Evolutionary conservation across 2,888 invertebrate species (phyloP), one percentile per base, ranked within the genome.

Genomic region (Ectemnius lituratus): DNA sequence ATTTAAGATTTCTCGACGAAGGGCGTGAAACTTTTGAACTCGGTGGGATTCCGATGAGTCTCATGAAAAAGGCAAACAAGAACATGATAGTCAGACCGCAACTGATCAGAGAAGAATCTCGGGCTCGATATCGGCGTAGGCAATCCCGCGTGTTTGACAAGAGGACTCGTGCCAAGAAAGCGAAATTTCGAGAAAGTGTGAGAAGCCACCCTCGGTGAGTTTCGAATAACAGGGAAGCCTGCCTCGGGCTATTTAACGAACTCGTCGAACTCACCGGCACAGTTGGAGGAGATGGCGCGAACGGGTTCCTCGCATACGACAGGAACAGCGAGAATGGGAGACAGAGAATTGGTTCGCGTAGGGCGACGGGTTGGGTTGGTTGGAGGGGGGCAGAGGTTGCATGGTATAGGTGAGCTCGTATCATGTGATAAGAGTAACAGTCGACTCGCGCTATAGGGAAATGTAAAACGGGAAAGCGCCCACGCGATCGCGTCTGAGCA

Each of bases 401-500:
- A 37, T 37, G 2, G 37, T 37, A 6, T 6, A 37, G 8, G 5
- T 13, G 52, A 14, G 52, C 8, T 13, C 52, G 69, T 73, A 67
- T 67, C 78, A 61, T 37, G 47, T 68, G 79, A 79, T 81, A 78
- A 76, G 75, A 75, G 76, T 77, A 76, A 78, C 78, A 74, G 64
- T 74, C 58, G 76, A 75, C 62, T 76, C 76, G 64, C 67, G 76
- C 77, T 70, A 37, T 6, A 71, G 76, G 66, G 75, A 74, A 72
- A 77, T 69, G 76, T 76, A 71, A 79, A 83, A 79, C 79, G 78
- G 80, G 71, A 81, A 75, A 80, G 72, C 81, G 67, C 78, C 81
- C 75, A 82, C 81, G 79, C 73, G 58, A 73, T 67, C 59, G 60
- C 58, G 67, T 61, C 61, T 37, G 68, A 59, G 57, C 62, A 56